phyloP scores from a whole-genome alignment of 2,888 invertebrate species.

The Zootermopsis nevadensis region DNA sequence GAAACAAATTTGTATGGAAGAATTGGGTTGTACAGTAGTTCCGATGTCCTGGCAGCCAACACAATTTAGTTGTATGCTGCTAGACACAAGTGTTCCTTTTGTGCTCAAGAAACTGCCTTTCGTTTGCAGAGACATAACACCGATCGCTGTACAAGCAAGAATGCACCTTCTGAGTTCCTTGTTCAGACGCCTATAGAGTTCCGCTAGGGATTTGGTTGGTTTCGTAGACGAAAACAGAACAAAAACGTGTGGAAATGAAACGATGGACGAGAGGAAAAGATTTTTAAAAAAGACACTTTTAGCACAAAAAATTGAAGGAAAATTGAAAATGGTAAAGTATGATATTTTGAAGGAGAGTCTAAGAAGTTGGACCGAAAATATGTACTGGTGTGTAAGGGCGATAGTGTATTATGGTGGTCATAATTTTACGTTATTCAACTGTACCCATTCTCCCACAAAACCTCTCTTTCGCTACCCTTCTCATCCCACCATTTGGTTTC shows the following conservation, averaged over 20 bases:
- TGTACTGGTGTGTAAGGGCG: background rate
- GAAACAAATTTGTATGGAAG: background rate
- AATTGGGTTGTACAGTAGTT: background rate
- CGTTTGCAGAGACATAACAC: background rate
- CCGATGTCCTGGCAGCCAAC: background rate
- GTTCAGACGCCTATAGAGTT: background rate
- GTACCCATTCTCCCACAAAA: background rate
- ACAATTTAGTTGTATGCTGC: background rate
- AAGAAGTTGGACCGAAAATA: background rate
- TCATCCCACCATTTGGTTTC: background rate
- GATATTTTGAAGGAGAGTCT: background rate
- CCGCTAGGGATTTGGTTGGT: background rate
- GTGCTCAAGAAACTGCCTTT: background rate
- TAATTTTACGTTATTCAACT: background rate
- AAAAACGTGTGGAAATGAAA: background rate
- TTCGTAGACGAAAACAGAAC: constrained; percentile 2
- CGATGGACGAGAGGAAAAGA: background rate
- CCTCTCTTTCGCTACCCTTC: background rate
- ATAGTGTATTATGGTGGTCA: constrained; percentile 6
- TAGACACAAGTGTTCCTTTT: background rate
- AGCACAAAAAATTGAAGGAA: background rate
- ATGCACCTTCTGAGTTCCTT: background rate
- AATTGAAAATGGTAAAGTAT: background rate
- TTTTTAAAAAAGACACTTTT: background rate
- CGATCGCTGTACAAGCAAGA: background rate